These are phyloP conservation scores for Eriocheir sinensis DNA, from an alignment of 1,140 invertebrate genomes.

Conservation along the genomic window DNA sequence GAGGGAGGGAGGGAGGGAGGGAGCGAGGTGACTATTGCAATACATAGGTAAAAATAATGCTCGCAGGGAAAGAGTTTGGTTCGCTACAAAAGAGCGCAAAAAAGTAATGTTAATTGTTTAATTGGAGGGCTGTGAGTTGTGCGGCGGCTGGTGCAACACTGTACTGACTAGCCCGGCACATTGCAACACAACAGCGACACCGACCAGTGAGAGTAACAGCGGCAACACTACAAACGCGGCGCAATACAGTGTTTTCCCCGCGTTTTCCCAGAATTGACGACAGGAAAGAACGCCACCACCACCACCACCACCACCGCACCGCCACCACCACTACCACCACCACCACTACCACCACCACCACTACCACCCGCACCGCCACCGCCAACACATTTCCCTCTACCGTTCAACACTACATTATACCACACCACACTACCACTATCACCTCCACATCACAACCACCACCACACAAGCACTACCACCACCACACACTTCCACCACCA, in stretches of 20 bases:
- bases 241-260: neutral
- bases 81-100: too few relatives aligned
- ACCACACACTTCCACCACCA: neutral
- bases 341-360: too few relatives aligned
- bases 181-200: neutral
- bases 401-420: neutral
- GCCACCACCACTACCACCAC: too few relatives aligned
- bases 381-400: too few relatives aligned
- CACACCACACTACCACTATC: neutral
- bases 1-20: neutral
- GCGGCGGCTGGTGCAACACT: too few relatives aligned
- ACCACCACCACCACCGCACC: too few relatives aligned
- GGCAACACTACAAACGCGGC: neutral
- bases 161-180: neutral
- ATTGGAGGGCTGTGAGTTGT: neutral
- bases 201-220: too few relatives aligned
- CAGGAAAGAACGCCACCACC: neutral
- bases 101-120: neutral
- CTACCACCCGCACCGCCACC: too few relatives aligned
- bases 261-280: neutral
- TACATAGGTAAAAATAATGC: neutral
- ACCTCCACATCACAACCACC: neutral
- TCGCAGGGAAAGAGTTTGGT: neutral
- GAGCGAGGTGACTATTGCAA: neutral
- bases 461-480: neutral